phyloP scores from a whole-genome alignment of 2,888 invertebrate genomes.

The Temnothorax unifasciatus region DNA sequence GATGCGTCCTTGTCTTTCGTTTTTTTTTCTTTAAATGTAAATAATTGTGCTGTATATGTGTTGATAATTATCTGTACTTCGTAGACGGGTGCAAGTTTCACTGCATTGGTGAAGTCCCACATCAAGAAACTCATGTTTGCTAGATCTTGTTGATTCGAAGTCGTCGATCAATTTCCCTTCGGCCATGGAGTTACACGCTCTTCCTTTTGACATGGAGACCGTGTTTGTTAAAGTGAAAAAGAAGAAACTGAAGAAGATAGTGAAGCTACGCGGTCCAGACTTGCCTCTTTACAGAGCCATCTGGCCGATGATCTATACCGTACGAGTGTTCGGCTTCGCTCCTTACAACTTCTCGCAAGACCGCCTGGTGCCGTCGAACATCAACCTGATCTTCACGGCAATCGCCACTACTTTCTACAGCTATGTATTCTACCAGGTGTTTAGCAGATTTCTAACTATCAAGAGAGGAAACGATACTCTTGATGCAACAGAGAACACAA shows the following conservation, averaged over 20 bases:
- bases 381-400: constrained; percentile 68
- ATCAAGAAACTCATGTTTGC: background rate
- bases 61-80: background rate
- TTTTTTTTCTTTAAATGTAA: background rate
- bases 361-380: constrained; percentile 74
- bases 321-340: constrained; percentile 81
- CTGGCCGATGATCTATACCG: constrained; percentile 77
- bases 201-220: constrained; percentile 62
- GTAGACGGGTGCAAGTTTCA: background rate
- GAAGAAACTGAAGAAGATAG: constrained; percentile 41
- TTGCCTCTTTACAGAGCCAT: constrained; percentile 79
- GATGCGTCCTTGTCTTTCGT: background rate
- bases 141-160: background rate
- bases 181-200: background rate
- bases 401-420: constrained; percentile 64
- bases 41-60: background rate
- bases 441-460: constrained; percentile 47
- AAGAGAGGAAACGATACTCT: constrained; percentile 65
- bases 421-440: constrained; percentile 67
- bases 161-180: too few species aligned
- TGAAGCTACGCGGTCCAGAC: constrained; percentile 74
- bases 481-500: constrained; percentile 75
- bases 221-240: constrained; percentile 47
- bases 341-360: constrained; percentile 80
- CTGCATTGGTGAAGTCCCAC: background rate